phyloP scores from a whole-genome alignment of 2,888 invertebrate species.

The Drosophila mimica region DNA sequence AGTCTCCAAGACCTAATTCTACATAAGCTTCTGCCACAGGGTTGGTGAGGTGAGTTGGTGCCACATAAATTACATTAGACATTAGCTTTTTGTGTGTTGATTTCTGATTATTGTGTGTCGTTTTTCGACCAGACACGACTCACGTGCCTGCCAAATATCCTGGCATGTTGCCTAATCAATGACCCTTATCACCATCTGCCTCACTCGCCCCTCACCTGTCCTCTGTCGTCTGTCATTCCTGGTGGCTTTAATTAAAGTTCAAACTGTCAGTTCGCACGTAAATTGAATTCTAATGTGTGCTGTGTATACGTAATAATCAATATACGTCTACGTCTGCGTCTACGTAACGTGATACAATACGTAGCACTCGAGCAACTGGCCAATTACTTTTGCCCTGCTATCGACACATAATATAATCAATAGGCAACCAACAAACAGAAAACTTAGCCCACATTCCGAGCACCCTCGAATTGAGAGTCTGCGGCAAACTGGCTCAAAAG shows the following conservation, averaged over 20 bases:
- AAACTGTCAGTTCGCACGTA: slow-evolving; percentile 63
- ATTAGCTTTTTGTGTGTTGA: slow-evolving; percentile 50
- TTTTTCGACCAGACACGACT: slow-evolving; percentile 23
- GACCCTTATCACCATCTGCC: slow-evolving; percentile 59
- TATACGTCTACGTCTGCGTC: neutral
- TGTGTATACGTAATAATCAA: slow-evolving; percentile 49
- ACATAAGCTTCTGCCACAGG: slow-evolving; percentile 30
- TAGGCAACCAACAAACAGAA: slow-evolving; percentile 50
- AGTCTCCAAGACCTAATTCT: slow-evolving; percentile 27
- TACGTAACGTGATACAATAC: slow-evolving; percentile 12
- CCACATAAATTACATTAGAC: slow-evolving; percentile 61
- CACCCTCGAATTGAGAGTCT: slow-evolving; percentile 13
- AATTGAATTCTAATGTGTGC: slow-evolving; percentile 72
- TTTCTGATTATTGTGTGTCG: slow-evolving; percentile 55
- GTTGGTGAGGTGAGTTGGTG: slow-evolving; percentile 15
- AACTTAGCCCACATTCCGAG: slow-evolving; percentile 58
- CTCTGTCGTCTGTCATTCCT: slow-evolving; percentile 31
- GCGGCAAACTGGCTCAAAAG: neutral
- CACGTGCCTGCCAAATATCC: slow-evolving; percentile 55
- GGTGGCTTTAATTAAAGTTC: slow-evolving; percentile 71
- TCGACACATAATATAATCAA: slow-evolving; percentile 61
- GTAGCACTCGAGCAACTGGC: slow-evolving; percentile 1
- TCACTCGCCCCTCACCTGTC: slow-evolving; percentile 16
- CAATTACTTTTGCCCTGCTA: slow-evolving; percentile 21
- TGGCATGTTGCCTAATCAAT: slow-evolving; percentile 62